Conservation (phyloP, 2,113 vertebrate genomes). For the Promerops cafer region DNA sequence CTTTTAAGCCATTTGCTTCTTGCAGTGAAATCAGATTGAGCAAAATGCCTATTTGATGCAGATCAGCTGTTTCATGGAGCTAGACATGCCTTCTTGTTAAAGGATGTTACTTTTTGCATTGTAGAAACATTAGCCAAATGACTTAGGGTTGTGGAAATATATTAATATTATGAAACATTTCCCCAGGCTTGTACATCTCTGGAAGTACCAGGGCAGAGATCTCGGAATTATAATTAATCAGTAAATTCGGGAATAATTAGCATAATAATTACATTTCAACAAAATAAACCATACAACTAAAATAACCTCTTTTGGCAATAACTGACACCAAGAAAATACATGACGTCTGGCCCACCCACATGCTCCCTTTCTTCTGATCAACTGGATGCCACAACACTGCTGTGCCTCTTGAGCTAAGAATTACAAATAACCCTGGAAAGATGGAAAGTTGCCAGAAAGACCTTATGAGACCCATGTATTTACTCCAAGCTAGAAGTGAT, state of each 20-base stretch:
- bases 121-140: background rate
- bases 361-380: slow-evolving; percentile 1
- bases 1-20: background rate
- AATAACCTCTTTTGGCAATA: slow-evolving; percentile 12
- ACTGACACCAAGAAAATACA: slow-evolving; percentile 18
- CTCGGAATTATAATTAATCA: background rate
- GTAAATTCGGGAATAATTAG: slow-evolving; percentile 36
- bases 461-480: background rate
- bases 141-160: background rate
- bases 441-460: background rate
- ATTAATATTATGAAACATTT: background rate
- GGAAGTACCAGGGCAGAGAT: background rate
- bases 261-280: background rate
- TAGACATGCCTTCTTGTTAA: background rate
- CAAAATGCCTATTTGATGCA: background rate
- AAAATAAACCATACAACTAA: background rate
- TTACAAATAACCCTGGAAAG: background rate
- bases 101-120: background rate
- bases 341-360: slow-evolving; percentile 19
- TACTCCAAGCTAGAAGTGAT: background rate
- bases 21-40: background rate
- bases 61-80: background rate
- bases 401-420: background rate
- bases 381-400: background rate
- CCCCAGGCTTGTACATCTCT: background rate